Percentiles rank a stretch among this genome's conserved stretches.
Evolutionary conservation across 1,140 invertebrate genomes (phyloP).

Genomic region (Megalonaias nervosa): DNA sequence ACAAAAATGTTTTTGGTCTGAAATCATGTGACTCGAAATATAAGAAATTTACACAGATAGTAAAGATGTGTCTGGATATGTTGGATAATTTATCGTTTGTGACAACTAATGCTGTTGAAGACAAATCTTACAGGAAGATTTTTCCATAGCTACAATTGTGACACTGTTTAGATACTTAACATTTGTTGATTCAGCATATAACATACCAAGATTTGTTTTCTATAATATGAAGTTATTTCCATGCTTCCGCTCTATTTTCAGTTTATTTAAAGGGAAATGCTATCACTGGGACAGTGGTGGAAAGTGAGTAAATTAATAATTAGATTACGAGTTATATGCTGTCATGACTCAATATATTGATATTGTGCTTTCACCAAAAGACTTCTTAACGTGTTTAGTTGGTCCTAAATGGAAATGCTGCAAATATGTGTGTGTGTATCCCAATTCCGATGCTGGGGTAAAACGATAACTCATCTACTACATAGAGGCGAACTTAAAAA

Average conservation of each 20-base stretch:
- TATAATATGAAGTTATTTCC: neutral
- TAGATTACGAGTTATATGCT: neutral
- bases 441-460: no score
- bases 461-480: no score
- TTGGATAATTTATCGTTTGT: neutral
- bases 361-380: no score
- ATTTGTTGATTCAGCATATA: neutral
- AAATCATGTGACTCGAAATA: no score
- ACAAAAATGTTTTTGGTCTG: no score
- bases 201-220: neutral
- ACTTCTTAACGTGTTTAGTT: no score
- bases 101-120: neutral
- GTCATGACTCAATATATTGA: no score
- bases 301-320: slow-evolving; percentile 44
- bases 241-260: slow-evolving; percentile 35
- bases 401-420: no score
- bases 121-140: neutral
- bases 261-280: slow-evolving; percentile 71
- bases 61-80: no score
- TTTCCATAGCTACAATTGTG: neutral
- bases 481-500: no score
- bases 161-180: neutral
- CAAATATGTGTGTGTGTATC: no score
- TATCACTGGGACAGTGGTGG: slow-evolving; percentile 74
- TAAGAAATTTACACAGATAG: no score